Evolutionary conservation across 2,888 invertebrate species (phyloP).

Genomic region (Gasteruption jaculator): DNA sequence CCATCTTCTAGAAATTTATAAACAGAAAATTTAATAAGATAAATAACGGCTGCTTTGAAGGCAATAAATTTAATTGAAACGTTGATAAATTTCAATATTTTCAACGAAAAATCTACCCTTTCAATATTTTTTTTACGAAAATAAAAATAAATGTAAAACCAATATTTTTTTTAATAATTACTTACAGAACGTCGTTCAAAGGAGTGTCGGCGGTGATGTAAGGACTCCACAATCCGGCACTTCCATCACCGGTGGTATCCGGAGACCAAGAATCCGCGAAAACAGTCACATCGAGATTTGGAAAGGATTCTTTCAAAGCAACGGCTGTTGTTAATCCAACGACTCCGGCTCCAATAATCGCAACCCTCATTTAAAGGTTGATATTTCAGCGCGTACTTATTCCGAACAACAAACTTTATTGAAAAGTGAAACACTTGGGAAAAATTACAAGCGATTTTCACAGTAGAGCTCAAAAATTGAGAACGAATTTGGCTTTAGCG

Average conservation of each 20-base stretch:
- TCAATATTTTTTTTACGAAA: slow-evolving; percentile 2
- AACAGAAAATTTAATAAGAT: not conserved
- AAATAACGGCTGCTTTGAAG: slow-evolving; percentile 1
- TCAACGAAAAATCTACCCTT: not conserved
- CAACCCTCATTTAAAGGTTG: slow-evolving; percentile 54
- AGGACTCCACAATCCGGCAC: slow-evolving; percentile 75
- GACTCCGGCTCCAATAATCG: slow-evolving; percentile 73
- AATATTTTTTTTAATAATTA: slow-evolving; percentile 7
- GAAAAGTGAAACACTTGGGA: too few species aligned
- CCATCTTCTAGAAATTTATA: too few species aligned
- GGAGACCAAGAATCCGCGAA: slow-evolving; percentile 67
- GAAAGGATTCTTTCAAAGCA: slow-evolving; percentile 60
- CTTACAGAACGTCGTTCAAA: slow-evolving; percentile 54
- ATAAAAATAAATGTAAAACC: not conserved
- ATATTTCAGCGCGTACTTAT: too few species aligned
- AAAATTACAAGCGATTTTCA: too few species aligned
- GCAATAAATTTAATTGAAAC: not conserved
- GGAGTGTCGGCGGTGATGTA: slow-evolving; percentile 61
- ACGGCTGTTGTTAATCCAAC: slow-evolving; percentile 69
- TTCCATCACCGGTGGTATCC: slow-evolving; percentile 72
- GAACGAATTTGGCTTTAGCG: too few species aligned
- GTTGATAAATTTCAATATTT: not conserved
- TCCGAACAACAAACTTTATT: too few species aligned
- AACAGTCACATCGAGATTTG: slow-evolving; percentile 58
- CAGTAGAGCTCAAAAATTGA: too few species aligned